Percentiles rank a stretch among this genome's conserved stretches.
phyloP scores from a whole-genome alignment of 2,113 vertebrate species.

The Tricholaema leucomelas region DNA sequence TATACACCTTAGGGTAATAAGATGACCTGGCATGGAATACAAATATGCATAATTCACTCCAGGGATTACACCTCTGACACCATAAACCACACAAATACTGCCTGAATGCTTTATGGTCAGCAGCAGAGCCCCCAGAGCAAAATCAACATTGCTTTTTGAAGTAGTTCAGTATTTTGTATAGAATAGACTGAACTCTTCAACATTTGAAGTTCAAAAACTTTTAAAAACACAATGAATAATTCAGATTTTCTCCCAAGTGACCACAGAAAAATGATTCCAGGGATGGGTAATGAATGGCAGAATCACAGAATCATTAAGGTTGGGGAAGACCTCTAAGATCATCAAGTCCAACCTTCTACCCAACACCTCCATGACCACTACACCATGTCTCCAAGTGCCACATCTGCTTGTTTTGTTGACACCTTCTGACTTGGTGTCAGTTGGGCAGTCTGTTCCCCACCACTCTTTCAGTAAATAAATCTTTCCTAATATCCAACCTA shows the following conservation, averaged over 20 bases:
- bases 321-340: too few species aligned
- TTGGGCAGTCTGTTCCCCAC: too few species aligned
- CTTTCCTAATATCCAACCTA: too few species aligned
- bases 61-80: slow-evolving; percentile 22
- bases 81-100: not conserved
- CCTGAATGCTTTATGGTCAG: slow-evolving; percentile 12
- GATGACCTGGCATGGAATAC: slow-evolving; percentile 2
- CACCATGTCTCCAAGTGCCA: too few species aligned
- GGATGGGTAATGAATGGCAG: too few species aligned
- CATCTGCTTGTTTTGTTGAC: too few species aligned
- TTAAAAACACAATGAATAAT: slow-evolving; percentile 48
- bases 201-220: slow-evolving; percentile 23
- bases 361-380: too few species aligned
- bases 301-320: too few species aligned
- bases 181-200: slow-evolving; percentile 2
- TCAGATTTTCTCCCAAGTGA: slow-evolving; percentile 24
- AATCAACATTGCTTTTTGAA: slow-evolving; percentile 17
- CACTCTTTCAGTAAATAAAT: too few species aligned
- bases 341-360: too few species aligned
- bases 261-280: not conserved
- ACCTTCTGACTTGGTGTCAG: too few species aligned
- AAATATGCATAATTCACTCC: not conserved
- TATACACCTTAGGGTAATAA: not conserved
- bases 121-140: slow-evolving; percentile 17
- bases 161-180: not conserved